A percentile compares a stretch with the other conserved stretches of the same genome.
These are phyloP conservation scores for Rhabdomys dilectus DNA, from an alignment of 2,113 vertebrate genomes.

Conservation along the genomic window DNA sequence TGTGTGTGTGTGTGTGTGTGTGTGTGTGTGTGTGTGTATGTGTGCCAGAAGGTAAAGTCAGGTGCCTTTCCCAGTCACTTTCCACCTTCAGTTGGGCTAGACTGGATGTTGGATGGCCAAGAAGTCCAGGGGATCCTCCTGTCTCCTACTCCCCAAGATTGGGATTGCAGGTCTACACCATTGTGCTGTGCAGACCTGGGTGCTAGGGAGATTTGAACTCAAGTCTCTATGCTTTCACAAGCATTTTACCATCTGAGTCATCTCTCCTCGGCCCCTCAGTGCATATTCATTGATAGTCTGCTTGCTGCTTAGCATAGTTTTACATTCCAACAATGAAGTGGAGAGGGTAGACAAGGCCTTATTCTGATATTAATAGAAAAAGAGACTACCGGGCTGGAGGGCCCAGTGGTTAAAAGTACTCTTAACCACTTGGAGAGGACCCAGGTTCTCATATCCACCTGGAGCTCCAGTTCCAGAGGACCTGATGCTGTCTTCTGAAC, in stretches of 20 bases:
- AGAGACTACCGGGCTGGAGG: neutral
- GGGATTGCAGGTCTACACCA: neutral
- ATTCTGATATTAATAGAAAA: conserved; percentile 7
- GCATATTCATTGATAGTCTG: neutral
- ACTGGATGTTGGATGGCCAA: neutral
- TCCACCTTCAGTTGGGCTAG: neutral
- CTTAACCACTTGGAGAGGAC: neutral
- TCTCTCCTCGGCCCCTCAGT: neutral
- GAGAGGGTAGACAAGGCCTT: conserved; percentile 37
- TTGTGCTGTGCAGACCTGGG: neutral
- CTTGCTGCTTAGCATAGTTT: conserved; percentile 22
- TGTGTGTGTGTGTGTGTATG: too few species aligned
- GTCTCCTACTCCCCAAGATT: neutral
- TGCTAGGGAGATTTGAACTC: neutral
- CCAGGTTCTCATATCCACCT: neutral
- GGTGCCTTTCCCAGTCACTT: neutral
- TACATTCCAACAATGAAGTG: neutral
- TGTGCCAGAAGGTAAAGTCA: neutral
- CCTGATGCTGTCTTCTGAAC: neutral
- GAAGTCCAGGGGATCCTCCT: neutral
- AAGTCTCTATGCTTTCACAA: neutral
- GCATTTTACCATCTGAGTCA: neutral
- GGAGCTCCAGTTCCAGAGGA: neutral
- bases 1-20: neutral
- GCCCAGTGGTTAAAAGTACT: neutral